Conservation (phyloP, 2,888 invertebrate genomes). For the Syritta pipiens region DNA sequence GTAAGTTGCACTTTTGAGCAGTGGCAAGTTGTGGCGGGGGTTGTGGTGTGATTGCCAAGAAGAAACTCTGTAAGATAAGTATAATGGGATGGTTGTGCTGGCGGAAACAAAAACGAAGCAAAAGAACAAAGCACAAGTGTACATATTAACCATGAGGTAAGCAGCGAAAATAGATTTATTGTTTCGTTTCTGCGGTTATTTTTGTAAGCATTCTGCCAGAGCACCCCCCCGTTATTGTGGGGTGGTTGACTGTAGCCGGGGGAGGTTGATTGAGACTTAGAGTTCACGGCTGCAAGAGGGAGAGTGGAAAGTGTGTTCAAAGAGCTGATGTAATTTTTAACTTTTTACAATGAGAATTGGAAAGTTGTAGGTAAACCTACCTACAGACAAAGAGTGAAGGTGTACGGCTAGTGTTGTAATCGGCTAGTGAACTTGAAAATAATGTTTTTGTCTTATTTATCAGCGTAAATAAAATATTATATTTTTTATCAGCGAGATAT, state of each 20-base stretch:
- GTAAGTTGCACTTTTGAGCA: slow-evolving; percentile 27
- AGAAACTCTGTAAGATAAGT: slow-evolving; percentile 28
- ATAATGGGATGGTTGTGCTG: not conserved
- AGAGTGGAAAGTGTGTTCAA: slow-evolving; percentile 9
- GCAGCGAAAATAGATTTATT: slow-evolving; percentile 48
- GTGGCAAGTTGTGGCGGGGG: slow-evolving; percentile 10
- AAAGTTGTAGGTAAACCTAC: not conserved
- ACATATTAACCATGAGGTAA: slow-evolving; percentile 61
- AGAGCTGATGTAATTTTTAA: slow-evolving; percentile 61
- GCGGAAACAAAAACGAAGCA: not conserved
- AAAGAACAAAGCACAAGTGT: slow-evolving; percentile 29
- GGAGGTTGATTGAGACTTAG: slow-evolving; percentile 38
- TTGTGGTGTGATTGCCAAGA: slow-evolving; percentile 23
- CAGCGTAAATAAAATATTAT: no score
- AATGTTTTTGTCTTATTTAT: no score
- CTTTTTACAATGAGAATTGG: slow-evolving; percentile 33
- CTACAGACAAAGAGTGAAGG: no score
- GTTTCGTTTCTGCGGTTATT: slow-evolving; percentile 38
- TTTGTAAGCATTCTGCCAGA: slow-evolving; percentile 46
- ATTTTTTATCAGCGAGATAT: not conserved
- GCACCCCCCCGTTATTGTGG: slow-evolving; percentile 19
- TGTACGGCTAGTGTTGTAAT: no score
- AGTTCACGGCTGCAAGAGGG: not conserved
- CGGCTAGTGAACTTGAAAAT: no score
- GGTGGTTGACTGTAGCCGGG: slow-evolving; percentile 22